phyloP scores from a whole-genome alignment of 2,888 invertebrate genomes.

The Rhopalosiphum nymphaeae region DNA sequence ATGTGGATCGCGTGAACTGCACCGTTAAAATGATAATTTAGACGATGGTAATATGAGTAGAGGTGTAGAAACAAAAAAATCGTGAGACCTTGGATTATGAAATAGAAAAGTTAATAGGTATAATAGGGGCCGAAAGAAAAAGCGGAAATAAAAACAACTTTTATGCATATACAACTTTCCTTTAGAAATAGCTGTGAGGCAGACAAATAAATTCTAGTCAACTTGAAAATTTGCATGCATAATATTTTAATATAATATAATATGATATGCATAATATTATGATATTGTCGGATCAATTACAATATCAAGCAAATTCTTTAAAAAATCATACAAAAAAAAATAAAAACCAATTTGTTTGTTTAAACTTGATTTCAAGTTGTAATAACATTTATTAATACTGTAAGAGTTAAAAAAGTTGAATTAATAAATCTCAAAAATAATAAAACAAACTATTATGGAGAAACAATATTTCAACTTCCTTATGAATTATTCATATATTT shows the following conservation, averaged over 20 bases:
- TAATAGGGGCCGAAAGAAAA: background rate
- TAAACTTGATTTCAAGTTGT: background rate
- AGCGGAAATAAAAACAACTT: slow-evolving; percentile 17
- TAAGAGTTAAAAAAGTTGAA: background rate
- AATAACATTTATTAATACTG: background rate
- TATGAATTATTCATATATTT: slow-evolving; percentile 38
- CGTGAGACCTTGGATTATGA: background rate
- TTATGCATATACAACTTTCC: background rate
- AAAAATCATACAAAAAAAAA: background rate
- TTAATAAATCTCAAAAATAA: slow-evolving; percentile 6
- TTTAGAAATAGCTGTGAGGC: background rate
- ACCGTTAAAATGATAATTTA: background rate
- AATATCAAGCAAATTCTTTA: background rate
- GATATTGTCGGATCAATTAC: background rate
- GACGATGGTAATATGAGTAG: background rate
- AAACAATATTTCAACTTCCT: background rate
- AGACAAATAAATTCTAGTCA: background rate
- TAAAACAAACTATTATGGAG: background rate
- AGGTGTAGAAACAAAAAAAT: background rate
- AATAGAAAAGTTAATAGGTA: background rate
- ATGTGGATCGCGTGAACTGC: background rate
- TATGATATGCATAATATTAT: background rate
- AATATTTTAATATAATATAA: background rate
- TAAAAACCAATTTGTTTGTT: background rate
- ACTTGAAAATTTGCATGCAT: slow-evolving; percentile 12